phyloP scores from a whole-genome alignment of 1,140 invertebrate genomes.

The Magallana ariakensis region DNA sequence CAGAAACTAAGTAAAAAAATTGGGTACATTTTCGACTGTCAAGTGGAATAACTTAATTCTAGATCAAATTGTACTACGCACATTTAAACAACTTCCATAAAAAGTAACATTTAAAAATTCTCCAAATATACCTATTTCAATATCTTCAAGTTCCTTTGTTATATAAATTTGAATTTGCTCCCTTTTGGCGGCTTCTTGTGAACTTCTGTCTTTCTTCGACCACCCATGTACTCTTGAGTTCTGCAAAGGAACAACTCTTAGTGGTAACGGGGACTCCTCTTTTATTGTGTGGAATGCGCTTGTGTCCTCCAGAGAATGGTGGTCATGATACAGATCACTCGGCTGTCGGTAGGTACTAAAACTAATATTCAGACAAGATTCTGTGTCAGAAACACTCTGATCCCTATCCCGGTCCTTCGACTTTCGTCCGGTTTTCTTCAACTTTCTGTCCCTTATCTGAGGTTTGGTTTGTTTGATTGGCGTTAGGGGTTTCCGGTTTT shows the following conservation, averaged over 20 bases:
- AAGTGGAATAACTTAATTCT: no score
- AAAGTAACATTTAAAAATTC: no score
- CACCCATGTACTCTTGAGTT: not conserved
- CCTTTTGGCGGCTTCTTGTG: constrained; percentile 17
- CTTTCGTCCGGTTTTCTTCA: constrained; percentile 30
- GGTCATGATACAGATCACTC: constrained; percentile 39
- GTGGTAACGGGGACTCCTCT: constrained; percentile 41
- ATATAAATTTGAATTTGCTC: constrained; percentile 34
- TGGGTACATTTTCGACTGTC: no score
- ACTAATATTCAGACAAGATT: constrained; percentile 57
- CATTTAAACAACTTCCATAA: no score
- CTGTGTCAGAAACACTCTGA: constrained; percentile 51
- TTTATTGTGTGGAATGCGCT: constrained; percentile 26
- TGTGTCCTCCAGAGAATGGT: constrained; percentile 20
- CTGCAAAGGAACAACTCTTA: constrained; percentile 15
- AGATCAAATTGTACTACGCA: no score
- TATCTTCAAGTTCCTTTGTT: constrained; percentile 37
- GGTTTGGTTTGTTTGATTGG: constrained; percentile 40
- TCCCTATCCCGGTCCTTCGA: constrained; percentile 45
- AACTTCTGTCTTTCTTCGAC: constrained; percentile 1
- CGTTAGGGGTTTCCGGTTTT: constrained; percentile 33
- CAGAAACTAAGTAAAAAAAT: no score
- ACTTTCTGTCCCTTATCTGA: constrained; percentile 28
- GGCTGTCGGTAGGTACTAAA: constrained; percentile 53
- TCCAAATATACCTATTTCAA: constrained; percentile 49